Evolutionary conservation across 2,797 vertebrate species (phyloP), one percentile per base, ranked within the genome.

Genomic region (Spinus olivaceus): DNA sequence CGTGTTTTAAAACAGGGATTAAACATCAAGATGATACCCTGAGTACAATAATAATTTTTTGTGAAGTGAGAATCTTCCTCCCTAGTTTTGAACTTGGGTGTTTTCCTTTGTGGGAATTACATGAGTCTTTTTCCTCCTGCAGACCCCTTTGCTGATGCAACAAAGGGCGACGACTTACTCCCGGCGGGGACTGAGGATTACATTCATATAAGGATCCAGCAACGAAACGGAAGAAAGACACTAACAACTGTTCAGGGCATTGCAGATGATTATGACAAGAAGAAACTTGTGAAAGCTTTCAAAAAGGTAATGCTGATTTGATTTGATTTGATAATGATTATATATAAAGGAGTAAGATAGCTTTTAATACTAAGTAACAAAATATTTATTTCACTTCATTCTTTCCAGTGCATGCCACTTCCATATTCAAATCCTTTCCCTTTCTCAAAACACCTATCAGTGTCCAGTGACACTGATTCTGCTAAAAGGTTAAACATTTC

Each of bases 91-190:
- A 67, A 30, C 22, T 64, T 33, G 33, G 17, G 3, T 79, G 16
- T 60, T 83, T 73, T 66, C 35, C 42, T 82, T n/a, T 42, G 41
- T 80, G 25, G 46, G 56, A 70, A 44, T 65, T 24, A 41, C 17
- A 12, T 24, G 4, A 24, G 65, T 65, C 53, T 67, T 54, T 28
- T 46, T 57, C 30, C 3, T 60, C 35, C 53, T 72, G 54, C 95
- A 98, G 98, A 98, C 98, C 98, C 98, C 98, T 98, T 98, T 98
- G 98, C 98, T 98, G 98, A 98, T 98, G 98, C 98, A 97, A 98
- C 98, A 97, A 98, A 98, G 98, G 98, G 98, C 12, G 98, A 98
- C 98, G 98, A 98, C 97, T 98, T 98, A 97, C 98, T 98, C 98
- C 98, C 98, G 85, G 98, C 98, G 25, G 98, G 98, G 98, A 98